Evolutionary conservation across 1,140 invertebrate species (phyloP).

Genomic region (Acromyrmex echinatior): DNA sequence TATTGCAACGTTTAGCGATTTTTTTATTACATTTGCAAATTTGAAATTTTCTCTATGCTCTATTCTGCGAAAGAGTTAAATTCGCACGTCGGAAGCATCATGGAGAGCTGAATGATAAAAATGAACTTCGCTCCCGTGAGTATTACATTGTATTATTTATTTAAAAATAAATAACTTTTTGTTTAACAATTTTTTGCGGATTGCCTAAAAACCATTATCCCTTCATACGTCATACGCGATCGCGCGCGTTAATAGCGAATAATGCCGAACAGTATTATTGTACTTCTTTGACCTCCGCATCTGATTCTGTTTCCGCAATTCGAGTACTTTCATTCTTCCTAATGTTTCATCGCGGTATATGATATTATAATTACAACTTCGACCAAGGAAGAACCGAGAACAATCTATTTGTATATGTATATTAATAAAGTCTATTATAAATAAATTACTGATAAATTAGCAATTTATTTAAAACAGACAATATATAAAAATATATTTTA

Average conservation of each 20-base stretch:
- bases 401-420: background rate
- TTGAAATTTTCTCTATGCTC: background rate
- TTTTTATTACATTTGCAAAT: background rate
- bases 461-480: too few relatives aligned
- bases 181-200: slow-evolving; percentile 7
- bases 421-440: background rate
- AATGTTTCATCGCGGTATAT: slow-evolving; percentile 9
- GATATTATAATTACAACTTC: background rate
- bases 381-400: background rate
- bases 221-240: background rate
- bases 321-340: slow-evolving; percentile 18
- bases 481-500: too few relatives aligned
- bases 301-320: slow-evolving; percentile 50
- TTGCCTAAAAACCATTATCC: slow-evolving; percentile 9
- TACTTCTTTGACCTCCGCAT: slow-evolving; percentile 71
- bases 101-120: slow-evolving; percentile 29
- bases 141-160: slow-evolving; percentile 54
- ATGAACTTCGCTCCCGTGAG: slow-evolving; percentile 37
- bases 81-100: slow-evolving; percentile 22
- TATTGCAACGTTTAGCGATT: background rate
- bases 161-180: slow-evolving; percentile 31
- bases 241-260: slow-evolving; percentile 60
- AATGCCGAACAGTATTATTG: slow-evolving; percentile 85
- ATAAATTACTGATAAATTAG: background rate
- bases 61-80: slow-evolving; percentile 47